phyloP scores from a whole-genome alignment of 2,888 invertebrate species.

The Acrobasis suavella region DNA sequence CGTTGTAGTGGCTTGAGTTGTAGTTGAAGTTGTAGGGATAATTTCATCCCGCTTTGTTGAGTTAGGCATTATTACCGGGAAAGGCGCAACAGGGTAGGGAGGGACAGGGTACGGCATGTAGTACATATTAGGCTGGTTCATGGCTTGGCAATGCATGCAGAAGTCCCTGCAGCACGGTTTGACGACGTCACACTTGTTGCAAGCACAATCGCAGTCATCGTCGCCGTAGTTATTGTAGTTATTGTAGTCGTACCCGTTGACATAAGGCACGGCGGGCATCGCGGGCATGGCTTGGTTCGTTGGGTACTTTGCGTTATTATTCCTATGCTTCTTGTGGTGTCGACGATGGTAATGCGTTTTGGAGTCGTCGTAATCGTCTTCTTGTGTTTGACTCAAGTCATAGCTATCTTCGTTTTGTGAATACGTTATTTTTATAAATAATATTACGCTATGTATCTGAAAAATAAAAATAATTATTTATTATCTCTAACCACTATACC shows the following conservation, averaged over 20 bases:
- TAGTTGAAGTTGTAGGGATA: conserved; percentile 23
- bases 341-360: conserved; percentile 15
- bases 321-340: not conserved
- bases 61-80: not conserved
- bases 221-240: conserved; percentile 35
- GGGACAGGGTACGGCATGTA: conserved; percentile 51
- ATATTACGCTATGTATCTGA: not conserved
- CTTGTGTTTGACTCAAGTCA: not conserved
- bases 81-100: conserved; percentile 1
- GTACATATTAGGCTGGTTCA: conserved; percentile 36
- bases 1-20: conserved; percentile 22
- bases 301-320: not conserved
- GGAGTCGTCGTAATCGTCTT: conserved; percentile 7
- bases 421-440: not conserved
- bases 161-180: conserved; percentile 43
- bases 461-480: not conserved
- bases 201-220: conserved; percentile 47
- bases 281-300: not conserved
- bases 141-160: conserved; percentile 36
- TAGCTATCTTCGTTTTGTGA: conserved; percentile 9
- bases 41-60: conserved; percentile 15
- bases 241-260: conserved; percentile 25
- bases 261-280: not conserved
- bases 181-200: conserved; percentile 40
- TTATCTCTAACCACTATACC: not conserved